Evolutionary conservation across 2,888 invertebrate genomes (phyloP), one percentile per base, ranked within the genome.

Genomic region (Stenoptilia bipunctidactyla): DNA sequence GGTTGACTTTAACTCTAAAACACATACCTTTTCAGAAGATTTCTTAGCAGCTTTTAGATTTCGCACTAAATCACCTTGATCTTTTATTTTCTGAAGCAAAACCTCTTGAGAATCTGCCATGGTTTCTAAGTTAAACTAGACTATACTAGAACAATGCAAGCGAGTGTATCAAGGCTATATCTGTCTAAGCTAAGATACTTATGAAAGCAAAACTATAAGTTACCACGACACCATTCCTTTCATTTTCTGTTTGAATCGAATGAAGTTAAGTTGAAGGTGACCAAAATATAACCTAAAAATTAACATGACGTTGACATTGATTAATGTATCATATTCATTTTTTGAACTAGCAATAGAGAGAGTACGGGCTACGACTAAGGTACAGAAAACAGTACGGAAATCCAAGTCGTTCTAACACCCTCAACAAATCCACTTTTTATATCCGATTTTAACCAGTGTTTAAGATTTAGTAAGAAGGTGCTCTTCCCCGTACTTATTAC

Each of bases 1-100:
- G 14, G 9, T 37, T 15, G 8, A 36, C 14, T 36, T 20, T 20
- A 3, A 3, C 3, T 3, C 8, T 20, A 20, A 40, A 34, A 38
- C 27, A 15, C 66, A 61, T 56, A 93, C 94, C 91, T 90, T 89
- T 51, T 90, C 90, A 66, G 87, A 89, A 39, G 89, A 87, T 70
- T 92, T 92, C 74, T 93, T 93, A 20, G 90, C 88, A 49, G 90
- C 85, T 80, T 95, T 95, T 46, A 94, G 79, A 76, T 91, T 90
- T 58, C 94, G 87, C 38, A 95, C 92, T 52, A 92, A 69, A 66
- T 94, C 92, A 48, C 93, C 94, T 73, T 94, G 94, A 58, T 76
- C 79, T 61, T 80, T 72, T 42, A 83, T 82, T 70, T 77, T 69
- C 47, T 69, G 63, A 42, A 68, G 53, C 46, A 83, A 54, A 44